phyloP scores from a whole-genome alignment of 2,797 vertebrate genomes.

The Syngnathus rostellatus region DNA sequence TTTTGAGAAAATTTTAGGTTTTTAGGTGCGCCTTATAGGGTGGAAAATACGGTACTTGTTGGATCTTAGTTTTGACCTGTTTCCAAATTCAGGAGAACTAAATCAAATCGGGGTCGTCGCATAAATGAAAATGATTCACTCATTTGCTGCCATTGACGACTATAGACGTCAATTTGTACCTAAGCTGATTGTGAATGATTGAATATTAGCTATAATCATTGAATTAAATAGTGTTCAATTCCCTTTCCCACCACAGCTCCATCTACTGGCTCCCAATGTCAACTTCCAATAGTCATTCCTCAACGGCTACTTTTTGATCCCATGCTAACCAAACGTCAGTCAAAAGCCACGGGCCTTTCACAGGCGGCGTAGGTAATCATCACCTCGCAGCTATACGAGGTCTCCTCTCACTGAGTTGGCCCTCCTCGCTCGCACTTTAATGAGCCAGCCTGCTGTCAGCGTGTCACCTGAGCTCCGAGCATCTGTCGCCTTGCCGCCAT shows the following conservation, averaged over 20 bases:
- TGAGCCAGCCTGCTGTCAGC: conserved; percentile 58
- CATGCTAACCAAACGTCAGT: not conserved
- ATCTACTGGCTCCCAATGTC: not conserved
- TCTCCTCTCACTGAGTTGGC: conserved; percentile 8
- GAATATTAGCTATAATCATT: no score
- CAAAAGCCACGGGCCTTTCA: not conserved
- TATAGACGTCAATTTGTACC: no score
- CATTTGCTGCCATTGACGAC: no score
- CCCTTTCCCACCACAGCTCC: not conserved
- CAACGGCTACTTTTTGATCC: not conserved
- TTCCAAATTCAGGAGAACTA: no score
- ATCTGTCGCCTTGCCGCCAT: conserved; percentile 49
- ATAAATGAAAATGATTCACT: no score
- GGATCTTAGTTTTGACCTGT: no score
- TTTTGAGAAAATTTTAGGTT: no score
- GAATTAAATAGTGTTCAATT: not conserved
- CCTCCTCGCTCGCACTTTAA: conserved; percentile 40
- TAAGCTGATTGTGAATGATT: no score
- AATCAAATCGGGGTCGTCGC: no score
- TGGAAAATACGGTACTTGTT: no score
- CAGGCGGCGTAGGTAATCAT: not conserved
- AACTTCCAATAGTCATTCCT: not conserved
- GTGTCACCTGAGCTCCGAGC: conserved; percentile 56
- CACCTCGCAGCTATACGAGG: not conserved
- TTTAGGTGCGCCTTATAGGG: no score